These are phyloP conservation scores for Acleris laterana DNA, from an alignment of 2,888 invertebrate species.

Conservation along the genomic window DNA sequence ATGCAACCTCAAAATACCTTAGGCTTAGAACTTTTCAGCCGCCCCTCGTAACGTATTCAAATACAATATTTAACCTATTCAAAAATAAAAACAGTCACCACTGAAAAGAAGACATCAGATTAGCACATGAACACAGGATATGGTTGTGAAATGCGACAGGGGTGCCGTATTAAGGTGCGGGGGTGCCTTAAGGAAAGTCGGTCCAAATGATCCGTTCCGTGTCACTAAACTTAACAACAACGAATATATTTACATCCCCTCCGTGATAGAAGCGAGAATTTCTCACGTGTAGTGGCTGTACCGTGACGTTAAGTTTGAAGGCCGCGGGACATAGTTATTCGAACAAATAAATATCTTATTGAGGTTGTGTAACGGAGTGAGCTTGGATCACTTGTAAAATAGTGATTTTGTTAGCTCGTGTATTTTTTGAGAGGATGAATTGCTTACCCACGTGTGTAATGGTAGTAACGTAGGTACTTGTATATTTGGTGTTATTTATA, in stretches of 20 bases:
- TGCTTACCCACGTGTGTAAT: too few relatives aligned
- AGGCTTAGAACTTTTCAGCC: too few relatives aligned
- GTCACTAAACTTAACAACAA: background rate
- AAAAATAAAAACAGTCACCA: too few relatives aligned
- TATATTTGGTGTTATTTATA: too few relatives aligned
- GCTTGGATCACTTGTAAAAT: constrained; percentile 4
- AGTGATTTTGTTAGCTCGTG: background rate
- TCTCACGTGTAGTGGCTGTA: constrained; percentile 17
- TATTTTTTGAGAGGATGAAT: background rate
- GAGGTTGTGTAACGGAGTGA: constrained; percentile 12
- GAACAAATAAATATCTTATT: constrained; percentile 13
- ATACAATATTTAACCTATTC: too few relatives aligned
- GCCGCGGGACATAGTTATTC: constrained; percentile 17
- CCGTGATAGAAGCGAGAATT: constrained; percentile 16
- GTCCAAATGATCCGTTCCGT: constrained; percentile 1
- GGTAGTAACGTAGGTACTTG: too few relatives aligned
- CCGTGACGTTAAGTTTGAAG: constrained; percentile 32
- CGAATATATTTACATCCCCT: constrained; percentile 19
- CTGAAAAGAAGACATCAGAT: too few relatives aligned
- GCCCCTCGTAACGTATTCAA: too few relatives aligned
- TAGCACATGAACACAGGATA: too few relatives aligned
- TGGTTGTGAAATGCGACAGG: too few relatives aligned
- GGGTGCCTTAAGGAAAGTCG: background rate
- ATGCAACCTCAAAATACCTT: too few relatives aligned
- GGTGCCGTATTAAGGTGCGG: too few relatives aligned